These are phyloP conservation scores for Delichon dasypus DNA, from an alignment of 2,797 vertebrate genomes.

Conservation along the genomic window DNA sequence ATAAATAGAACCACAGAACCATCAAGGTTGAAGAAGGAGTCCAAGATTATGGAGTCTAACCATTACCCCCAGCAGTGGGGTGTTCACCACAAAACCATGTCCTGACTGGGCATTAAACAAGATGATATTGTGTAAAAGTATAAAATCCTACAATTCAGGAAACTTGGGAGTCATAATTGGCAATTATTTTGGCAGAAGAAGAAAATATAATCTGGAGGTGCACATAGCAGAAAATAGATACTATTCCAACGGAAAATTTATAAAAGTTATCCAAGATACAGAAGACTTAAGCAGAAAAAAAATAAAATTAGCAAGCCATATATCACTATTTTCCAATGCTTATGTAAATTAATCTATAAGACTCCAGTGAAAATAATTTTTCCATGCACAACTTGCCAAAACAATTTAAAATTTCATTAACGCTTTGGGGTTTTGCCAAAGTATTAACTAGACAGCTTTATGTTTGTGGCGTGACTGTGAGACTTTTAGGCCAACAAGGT, in stretches of 20 bases:
- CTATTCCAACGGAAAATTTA: neutral
- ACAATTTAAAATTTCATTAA: neutral
- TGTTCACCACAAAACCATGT: neutral
- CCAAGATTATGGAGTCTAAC: neutral
- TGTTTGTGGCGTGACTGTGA: neutral
- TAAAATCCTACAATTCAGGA: neutral
- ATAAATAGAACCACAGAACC: neutral
- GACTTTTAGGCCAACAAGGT: neutral
- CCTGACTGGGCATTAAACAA: neutral
- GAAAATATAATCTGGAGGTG: neutral
- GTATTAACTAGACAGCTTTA: neutral
- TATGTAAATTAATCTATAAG: neutral
- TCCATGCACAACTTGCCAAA: neutral
- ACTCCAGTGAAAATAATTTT: neutral
- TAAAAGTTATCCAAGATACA: neutral
- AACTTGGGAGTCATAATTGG: neutral
- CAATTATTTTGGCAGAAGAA: neutral
- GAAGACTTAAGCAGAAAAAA: neutral
- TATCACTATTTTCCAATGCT: neutral
- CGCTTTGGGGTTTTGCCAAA: neutral
- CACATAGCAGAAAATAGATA: neutral
- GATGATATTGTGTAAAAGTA: neutral
- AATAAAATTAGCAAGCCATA: neutral
- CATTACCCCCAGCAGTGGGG: accelerated
- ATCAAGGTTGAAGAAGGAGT: neutral